Evolutionary conservation across 1,140 invertebrate species (phyloP), one percentile per base, ranked within the genome.

Genomic region (Drosophila guanche): DNA sequence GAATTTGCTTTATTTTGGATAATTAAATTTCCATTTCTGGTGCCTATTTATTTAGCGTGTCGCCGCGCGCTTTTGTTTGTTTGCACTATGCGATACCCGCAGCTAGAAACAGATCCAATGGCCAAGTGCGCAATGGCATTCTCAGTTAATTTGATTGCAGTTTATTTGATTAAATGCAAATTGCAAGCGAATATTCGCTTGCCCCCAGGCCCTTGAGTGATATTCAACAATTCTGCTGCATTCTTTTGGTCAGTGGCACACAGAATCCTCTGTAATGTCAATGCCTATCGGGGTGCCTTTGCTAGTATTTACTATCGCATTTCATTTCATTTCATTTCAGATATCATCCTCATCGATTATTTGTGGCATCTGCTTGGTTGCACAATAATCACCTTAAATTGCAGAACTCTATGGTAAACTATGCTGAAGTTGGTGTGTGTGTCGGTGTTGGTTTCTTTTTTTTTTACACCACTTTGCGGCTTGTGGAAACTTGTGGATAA

Each of bases 21-120:
- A 79, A 79, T 79, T 79, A 60, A 79, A 65, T 67, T 80, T 70
- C 69, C 70, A 62, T 67, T 78, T 51, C 14, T 42, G 33, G 43
- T 72, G 66, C 33, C 59, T 70, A 62, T 70, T 76, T 52, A 57
- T 79, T 79, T 74, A 52, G 33, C 25, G 33, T 37, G 8, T 37
- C 7, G 29, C 43, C 8, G 27, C 25, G 33, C 33, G 8, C 33
- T 37, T 37, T 37, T 37, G 33, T 74, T 63, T 65, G 27, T 73
- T 70, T 66, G 56, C 47, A 12, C 0, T 29, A 42, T 20, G 16
- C 16, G 16, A 20, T 20, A 25, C 59, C 42, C 27, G 48, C 23
- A 58, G 53, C 27, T 40, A 23, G 22, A 37, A 45, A 48, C 33
- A 12, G 33, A 37, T 37, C 33, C 33, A 1, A 12, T 33, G 8